phyloP scores from a whole-genome alignment of 2,888 invertebrate genomes.

The Arctia plantaginis region DNA sequence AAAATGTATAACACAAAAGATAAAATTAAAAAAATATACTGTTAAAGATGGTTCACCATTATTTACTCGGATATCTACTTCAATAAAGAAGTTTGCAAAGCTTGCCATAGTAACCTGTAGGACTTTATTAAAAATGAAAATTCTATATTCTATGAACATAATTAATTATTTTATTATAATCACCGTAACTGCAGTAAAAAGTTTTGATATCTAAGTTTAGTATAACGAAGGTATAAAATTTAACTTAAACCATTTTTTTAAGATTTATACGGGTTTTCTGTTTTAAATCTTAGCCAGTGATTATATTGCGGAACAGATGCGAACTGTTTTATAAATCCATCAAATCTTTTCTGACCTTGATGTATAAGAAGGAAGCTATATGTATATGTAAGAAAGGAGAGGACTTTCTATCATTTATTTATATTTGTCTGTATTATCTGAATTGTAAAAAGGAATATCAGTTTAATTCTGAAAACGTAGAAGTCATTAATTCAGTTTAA shows the following conservation, averaged over 20 bases:
- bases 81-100: neutral
- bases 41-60: too few relatives aligned
- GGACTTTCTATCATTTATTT: conserved; percentile 53
- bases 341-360: conserved; percentile 69
- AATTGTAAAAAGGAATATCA: conserved; percentile 31
- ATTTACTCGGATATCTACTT: neutral
- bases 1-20: too few relatives aligned
- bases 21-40: too few relatives aligned
- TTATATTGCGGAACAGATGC: conserved; percentile 65
- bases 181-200: conserved; percentile 27
- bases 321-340: conserved; percentile 72
- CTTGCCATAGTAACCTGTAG: neutral
- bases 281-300: conserved; percentile 53
- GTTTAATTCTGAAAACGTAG: conserved; percentile 29
- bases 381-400: conserved; percentile 63
- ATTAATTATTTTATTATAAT: conserved; percentile 17
- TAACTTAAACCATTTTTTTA: neutral
- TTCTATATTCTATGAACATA: neutral
- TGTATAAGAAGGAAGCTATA: too few relatives aligned
- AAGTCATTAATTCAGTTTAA: conserved; percentile 36
- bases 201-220: conserved; percentile 30
- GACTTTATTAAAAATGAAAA: neutral
- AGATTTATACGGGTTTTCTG: conserved; percentile 20
- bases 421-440: conserved; percentile 35
- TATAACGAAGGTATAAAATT: neutral